A percentile compares a stretch with the other conserved stretches of the same genome.
Evolutionary conservation across 2,797 vertebrate genomes (phyloP).

Genomic region (Gobionotothen gibberifrons): DNA sequence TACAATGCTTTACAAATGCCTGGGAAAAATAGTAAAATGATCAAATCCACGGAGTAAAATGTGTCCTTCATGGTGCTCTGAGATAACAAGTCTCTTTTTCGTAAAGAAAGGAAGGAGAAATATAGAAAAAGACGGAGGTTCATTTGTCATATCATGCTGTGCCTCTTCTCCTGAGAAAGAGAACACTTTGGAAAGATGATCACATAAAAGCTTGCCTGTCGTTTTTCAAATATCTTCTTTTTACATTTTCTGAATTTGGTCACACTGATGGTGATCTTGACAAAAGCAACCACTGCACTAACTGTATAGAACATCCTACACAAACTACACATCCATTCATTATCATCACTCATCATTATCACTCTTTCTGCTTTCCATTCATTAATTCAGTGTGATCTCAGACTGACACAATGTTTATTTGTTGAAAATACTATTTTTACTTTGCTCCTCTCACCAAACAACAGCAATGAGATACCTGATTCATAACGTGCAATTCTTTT

Average conservation of each 20-base stretch:
- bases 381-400: slow-evolving; percentile 7
- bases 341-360: slow-evolving; percentile 12
- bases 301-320: background rate
- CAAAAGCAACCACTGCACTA: background rate
- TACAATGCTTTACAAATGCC: slow-evolving; percentile 1
- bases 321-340: slow-evolving; percentile 1
- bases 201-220: background rate
- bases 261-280: slow-evolving; percentile 12
- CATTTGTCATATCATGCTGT: slow-evolving; percentile 20
- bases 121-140: background rate
- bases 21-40: background rate
- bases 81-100: slow-evolving; percentile 27
- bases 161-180: slow-evolving; percentile 22
- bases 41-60: slow-evolving; percentile 11
- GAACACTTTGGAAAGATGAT: background rate
- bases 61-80: background rate
- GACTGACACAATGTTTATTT: background rate
- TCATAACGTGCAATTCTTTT: background rate
- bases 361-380: background rate
- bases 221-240: slow-evolving; percentile 34
- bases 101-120: slow-evolving; percentile 19
- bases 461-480: background rate
- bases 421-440: background rate
- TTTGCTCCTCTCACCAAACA: background rate
- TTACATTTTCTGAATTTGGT: slow-evolving; percentile 29